A percentile compares a stretch with the other conserved stretches of the same genome.
phyloP scores from a whole-genome alignment of 2,888 invertebrate genomes.

The Furcula furcula region DNA sequence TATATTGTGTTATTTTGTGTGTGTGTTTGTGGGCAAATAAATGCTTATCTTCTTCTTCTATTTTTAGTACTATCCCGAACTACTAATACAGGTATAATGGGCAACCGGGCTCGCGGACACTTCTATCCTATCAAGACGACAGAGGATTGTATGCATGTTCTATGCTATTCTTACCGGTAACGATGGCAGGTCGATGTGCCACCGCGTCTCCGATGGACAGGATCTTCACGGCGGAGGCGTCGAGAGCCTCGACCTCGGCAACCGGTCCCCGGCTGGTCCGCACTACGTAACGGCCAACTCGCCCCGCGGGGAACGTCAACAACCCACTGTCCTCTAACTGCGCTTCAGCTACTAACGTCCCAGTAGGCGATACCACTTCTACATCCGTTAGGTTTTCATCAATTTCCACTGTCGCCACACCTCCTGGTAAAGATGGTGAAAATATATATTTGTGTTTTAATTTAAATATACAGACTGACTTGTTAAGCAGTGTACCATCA shows the following conservation, averaged over 20 bases:
- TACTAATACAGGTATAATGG: too few species aligned
- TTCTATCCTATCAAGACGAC: too few species aligned
- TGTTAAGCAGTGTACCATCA: too few species aligned
- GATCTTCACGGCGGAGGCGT: conserved; percentile 87
- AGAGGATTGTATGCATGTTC: background rate
- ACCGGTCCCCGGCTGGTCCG: conserved; percentile 65
- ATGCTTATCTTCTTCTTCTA: too few species aligned
- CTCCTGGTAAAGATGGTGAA: too few species aligned
- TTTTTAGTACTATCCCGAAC: too few species aligned
- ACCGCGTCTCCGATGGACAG: conserved; percentile 88
- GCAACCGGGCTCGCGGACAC: too few species aligned
- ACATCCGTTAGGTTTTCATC: conserved; percentile 83
- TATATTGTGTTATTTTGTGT: too few species aligned
- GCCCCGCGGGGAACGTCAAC: conserved; percentile 89
- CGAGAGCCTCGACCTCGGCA: conserved; percentile 88
- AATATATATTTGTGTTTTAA: too few species aligned
- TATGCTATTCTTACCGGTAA: conserved; percentile 81
- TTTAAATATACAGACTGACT: too few species aligned
- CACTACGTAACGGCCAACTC: conserved; percentile 89
- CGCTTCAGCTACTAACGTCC: conserved; percentile 83
- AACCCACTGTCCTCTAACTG: conserved; percentile 81
- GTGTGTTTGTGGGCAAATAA: too few species aligned
- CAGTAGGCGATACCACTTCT: conserved; percentile 85
- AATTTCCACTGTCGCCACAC: conserved; percentile 83
- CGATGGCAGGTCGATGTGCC: conserved; percentile 90